These are phyloP conservation scores for Erythrocebus patas DNA, from an alignment of 2,113 vertebrate genomes.

Conservation along the genomic window DNA sequence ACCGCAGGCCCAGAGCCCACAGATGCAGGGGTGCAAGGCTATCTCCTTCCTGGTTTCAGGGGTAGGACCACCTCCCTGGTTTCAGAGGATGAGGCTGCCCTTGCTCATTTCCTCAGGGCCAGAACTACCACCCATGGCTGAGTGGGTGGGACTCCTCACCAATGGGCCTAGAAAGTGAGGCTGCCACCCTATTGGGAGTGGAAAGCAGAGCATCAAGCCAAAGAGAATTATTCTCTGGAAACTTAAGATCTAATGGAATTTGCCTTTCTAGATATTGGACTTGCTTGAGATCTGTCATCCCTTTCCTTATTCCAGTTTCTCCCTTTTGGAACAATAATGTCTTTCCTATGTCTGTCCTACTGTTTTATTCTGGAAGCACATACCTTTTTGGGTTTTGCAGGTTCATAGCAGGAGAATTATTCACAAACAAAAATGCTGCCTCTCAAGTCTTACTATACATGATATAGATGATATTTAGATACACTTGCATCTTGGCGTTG, in stretches of 20 bases:
- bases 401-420: neutral
- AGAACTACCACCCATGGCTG: neutral
- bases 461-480: neutral
- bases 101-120: neutral
- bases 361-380: neutral
- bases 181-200: neutral
- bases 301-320: neutral
- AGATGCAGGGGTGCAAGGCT: neutral
- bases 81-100: neutral
- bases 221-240: neutral
- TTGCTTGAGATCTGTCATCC: neutral
- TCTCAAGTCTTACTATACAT: neutral
- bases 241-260: neutral
- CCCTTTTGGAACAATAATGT: neutral
- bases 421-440: neutral
- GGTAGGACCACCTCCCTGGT: too few species aligned
- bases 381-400: neutral
- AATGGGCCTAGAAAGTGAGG: accelerated
- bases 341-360: neutral
- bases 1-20: too few species aligned
- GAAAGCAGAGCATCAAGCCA: neutral
- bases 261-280: neutral
- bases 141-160: neutral
- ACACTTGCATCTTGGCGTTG: neutral
- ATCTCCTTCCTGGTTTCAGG: neutral